Conservation (phyloP, 2,797 vertebrate species). For the Melanogrammus aeglefinus region DNA sequence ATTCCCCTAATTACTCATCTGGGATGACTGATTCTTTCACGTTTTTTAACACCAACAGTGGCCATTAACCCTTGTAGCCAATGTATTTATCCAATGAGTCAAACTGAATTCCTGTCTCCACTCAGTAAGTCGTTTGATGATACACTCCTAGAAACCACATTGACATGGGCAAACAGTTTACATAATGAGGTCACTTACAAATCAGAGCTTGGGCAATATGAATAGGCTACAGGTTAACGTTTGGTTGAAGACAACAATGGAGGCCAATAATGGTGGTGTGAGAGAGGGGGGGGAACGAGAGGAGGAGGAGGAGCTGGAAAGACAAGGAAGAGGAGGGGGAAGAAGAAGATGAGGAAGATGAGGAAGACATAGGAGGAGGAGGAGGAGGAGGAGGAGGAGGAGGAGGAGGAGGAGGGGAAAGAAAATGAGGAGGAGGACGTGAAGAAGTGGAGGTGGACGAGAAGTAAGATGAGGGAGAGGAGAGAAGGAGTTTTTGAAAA, state of each 20-base stretch:
- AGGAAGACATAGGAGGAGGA: neutral
- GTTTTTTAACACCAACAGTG: neutral
- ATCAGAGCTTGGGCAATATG: too few relatives aligned
- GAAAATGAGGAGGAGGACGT: neutral
- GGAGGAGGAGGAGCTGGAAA: neutral
- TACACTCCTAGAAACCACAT: too few relatives aligned
- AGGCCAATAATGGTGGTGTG: too few relatives aligned
- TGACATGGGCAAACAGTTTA: too few relatives aligned
- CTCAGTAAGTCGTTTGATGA: neutral
- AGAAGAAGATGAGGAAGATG: neutral
- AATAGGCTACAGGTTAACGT: too few relatives aligned
- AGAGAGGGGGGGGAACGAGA: too few relatives aligned
- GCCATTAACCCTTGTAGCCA: neutral
- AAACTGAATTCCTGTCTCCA: neutral
- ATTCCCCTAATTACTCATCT: too few relatives aligned
- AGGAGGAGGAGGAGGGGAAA: neutral
- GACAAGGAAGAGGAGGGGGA: too few relatives aligned
- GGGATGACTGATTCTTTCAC: neutral
- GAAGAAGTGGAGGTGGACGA: neutral
- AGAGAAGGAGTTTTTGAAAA: neutral
- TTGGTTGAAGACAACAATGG: too few relatives aligned
- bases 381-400: neutral
- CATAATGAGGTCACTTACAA: too few relatives aligned
- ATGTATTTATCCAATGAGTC: neutral
- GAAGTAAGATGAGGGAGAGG: neutral